These are phyloP conservation scores for Andrena haemorrhoa DNA, from an alignment of 2,888 invertebrate species.

Conservation along the genomic window DNA sequence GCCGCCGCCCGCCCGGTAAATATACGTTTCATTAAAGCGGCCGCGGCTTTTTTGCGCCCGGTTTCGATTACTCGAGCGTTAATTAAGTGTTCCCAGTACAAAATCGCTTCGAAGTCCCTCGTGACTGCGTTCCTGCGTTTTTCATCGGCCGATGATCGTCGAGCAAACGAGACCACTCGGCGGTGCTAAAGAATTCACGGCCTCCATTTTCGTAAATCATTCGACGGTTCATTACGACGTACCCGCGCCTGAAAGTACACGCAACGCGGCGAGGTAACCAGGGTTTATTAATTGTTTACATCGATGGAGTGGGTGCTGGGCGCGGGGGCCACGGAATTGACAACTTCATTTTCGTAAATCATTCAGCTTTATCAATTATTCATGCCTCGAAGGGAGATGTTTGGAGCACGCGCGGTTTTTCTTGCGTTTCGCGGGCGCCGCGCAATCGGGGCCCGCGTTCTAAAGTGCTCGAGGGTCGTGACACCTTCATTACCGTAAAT, in stretches of 20 bases:
- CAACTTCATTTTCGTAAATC: slow-evolving; percentile 7
- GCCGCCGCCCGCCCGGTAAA: background rate
- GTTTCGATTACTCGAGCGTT: slow-evolving; percentile 26
- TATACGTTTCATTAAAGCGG: slow-evolving; percentile 29
- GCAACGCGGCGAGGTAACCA: background rate
- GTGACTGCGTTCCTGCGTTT: background rate
- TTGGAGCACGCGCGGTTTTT: background rate
- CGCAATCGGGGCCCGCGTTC: background rate
- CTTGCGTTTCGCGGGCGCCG: background rate
- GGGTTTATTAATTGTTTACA: background rate
- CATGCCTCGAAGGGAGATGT: background rate
- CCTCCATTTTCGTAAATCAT: slow-evolving; percentile 12
- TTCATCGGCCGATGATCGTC: background rate
- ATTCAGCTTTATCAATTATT: slow-evolving; percentile 15
- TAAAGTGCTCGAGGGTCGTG: slow-evolving; percentile 15
- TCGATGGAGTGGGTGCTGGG: background rate
- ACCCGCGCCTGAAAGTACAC: background rate
- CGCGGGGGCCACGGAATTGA: background rate
- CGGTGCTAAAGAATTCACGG: background rate
- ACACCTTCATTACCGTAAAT: slow-evolving; percentile 30
- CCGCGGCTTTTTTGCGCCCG: slow-evolving; percentile 4
- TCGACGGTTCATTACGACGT: background rate
- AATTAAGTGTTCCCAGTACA: slow-evolving; percentile 18
- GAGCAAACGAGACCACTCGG: background rate
- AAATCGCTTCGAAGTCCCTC: background rate